Percentiles rank a stretch among this genome's conserved stretches.
Evolutionary conservation across 2,797 vertebrate species (phyloP).

Genomic region (Microchirus variegatus): DNA sequence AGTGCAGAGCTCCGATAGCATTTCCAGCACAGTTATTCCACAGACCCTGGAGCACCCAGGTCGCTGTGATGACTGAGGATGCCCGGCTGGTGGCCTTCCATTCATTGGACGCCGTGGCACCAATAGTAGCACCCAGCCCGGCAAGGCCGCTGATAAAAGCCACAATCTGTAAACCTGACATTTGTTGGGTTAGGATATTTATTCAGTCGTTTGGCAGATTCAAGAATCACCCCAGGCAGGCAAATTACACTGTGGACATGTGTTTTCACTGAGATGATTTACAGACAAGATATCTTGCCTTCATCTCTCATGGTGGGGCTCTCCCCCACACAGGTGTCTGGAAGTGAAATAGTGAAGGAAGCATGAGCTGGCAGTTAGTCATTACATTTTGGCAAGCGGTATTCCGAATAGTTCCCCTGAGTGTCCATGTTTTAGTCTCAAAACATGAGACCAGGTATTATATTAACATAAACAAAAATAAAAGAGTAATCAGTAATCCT

Average conservation of each 20-base stretch:
- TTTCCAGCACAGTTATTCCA: slow-evolving; percentile 96
- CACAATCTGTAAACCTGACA: slow-evolving; percentile 88
- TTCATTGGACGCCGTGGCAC: slow-evolving; percentile 89
- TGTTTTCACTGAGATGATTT: slow-evolving; percentile 81
- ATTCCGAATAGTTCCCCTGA: slow-evolving; percentile 42
- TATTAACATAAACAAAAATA: slow-evolving; percentile 82
- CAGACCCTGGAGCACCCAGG: slow-evolving; percentile 94
- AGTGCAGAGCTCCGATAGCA: slow-evolving; percentile 89
- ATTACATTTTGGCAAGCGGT: slow-evolving; percentile 56
- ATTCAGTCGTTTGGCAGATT: slow-evolving; percentile 33
- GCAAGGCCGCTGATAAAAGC: slow-evolving; percentile 85
- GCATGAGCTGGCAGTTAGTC: slow-evolving; percentile 59
- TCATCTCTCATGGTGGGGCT: slow-evolving; percentile 57
- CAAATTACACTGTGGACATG: slow-evolving; percentile 81
- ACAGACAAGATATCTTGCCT: slow-evolving; percentile 72
- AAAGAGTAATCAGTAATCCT: slow-evolving; percentile 79
- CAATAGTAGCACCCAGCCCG: slow-evolving; percentile 87
- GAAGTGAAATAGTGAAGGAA: slow-evolving; percentile 53
- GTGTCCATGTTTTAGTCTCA: slow-evolving; percentile 23
- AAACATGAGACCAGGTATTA: slow-evolving; percentile 67
- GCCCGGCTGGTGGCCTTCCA: slow-evolving; percentile 92
- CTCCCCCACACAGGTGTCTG: slow-evolving; percentile 23
- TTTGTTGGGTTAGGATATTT: slow-evolving; percentile 57
- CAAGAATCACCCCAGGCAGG: slow-evolving; percentile 50
- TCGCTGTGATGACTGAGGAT: slow-evolving; percentile 93